A percentile compares a stretch with the other conserved stretches of the same genome.
Evolutionary conservation across 2,888 invertebrate genomes (phyloP).

Genomic region (Tiliacea aurago): DNA sequence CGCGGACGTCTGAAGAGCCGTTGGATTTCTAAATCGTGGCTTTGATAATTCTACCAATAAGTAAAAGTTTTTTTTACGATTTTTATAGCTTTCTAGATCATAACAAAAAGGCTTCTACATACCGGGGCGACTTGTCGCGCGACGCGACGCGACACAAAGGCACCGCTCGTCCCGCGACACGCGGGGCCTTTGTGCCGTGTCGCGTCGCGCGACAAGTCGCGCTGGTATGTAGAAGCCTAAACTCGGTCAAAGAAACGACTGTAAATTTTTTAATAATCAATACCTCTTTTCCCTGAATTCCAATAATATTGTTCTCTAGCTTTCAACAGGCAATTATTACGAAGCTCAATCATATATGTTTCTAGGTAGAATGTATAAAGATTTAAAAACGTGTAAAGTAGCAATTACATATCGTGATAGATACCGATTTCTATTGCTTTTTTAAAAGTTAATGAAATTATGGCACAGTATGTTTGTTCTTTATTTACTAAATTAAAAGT

Average conservation of each 20-base stretch:
- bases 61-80: background rate
- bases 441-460: background rate
- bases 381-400: constrained; percentile 67
- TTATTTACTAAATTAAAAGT: background rate
- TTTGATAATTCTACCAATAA: background rate
- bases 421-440: constrained; percentile 32
- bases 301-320: constrained; percentile 49
- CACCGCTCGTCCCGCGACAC: no score
- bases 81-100: background rate
- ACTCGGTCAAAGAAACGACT: constrained; percentile 25
- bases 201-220: no score
- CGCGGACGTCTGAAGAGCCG: background rate
- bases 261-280: constrained; percentile 12
- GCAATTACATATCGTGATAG: constrained; percentile 52
- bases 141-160: no score
- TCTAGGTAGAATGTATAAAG: constrained; percentile 64
- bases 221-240: no score
- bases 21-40: background rate
- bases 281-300: constrained; percentile 39
- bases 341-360: constrained; percentile 53
- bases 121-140: no score
- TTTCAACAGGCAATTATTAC: constrained; percentile 49
- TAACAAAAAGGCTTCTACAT: no score
- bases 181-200: no score
- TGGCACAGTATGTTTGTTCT: constrained; percentile 4